Evolutionary conservation across 2,797 vertebrate genomes (phyloP).

Genomic region (Cyclura pinguis): DNA sequence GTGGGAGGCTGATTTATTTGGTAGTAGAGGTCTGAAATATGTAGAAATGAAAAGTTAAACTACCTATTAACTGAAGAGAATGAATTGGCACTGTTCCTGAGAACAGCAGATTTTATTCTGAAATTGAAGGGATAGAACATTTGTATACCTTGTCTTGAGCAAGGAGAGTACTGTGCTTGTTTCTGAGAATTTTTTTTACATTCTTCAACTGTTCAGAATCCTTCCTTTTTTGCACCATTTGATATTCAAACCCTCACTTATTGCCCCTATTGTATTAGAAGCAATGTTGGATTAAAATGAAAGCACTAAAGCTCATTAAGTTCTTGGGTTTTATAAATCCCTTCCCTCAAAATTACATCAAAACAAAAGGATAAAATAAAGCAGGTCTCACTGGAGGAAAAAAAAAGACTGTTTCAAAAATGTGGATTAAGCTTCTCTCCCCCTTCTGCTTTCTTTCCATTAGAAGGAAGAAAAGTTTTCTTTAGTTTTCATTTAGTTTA

Average conservation of each 20-base stretch:
- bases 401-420: slow-evolving; percentile 75
- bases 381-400: slow-evolving; percentile 60
- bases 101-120: slow-evolving; percentile 25
- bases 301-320: slow-evolving; percentile 79
- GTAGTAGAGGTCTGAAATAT: slow-evolving; percentile 53
- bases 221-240: slow-evolving; percentile 68
- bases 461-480: slow-evolving; percentile 70
- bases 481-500: slow-evolving; percentile 78
- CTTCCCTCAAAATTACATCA: slow-evolving; percentile 76
- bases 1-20: slow-evolving; percentile 32
- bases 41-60: background rate
- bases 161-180: slow-evolving; percentile 25
- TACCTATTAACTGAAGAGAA: slow-evolving; percentile 28
- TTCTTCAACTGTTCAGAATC: slow-evolving; percentile 64
- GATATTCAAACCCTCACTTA: slow-evolving; percentile 72
- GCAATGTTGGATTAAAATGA: slow-evolving; percentile 77
- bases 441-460: slow-evolving; percentile 70
- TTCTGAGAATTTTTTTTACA: slow-evolving; percentile 61
- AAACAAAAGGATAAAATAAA: slow-evolving; percentile 78
- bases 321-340: slow-evolving; percentile 76
- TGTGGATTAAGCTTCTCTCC: slow-evolving; percentile 74
- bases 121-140: slow-evolving; percentile 36
- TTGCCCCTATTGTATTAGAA: slow-evolving; percentile 66
- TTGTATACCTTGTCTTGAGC: slow-evolving; percentile 38
- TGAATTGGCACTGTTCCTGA: slow-evolving; percentile 39